Evolutionary conservation across 2,888 invertebrate species (phyloP).

Genomic region (Rhagonycha lutea): DNA sequence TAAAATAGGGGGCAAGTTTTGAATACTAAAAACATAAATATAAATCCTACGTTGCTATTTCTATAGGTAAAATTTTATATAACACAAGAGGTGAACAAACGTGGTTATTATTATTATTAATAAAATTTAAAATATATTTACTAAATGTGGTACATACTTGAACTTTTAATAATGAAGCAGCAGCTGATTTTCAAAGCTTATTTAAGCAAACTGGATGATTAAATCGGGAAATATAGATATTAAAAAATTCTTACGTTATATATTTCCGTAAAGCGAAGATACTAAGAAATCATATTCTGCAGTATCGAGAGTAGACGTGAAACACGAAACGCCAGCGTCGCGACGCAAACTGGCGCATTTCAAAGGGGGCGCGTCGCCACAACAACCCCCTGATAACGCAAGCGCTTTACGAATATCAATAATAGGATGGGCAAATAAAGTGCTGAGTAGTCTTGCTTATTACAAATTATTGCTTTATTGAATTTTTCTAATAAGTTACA

Average conservation of each 20-base stretch:
- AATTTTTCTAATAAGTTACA: constrained; percentile 21
- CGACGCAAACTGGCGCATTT: constrained; percentile 33
- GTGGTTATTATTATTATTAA: neutral
- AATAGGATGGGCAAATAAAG: constrained; percentile 33
- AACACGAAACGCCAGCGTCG: constrained; percentile 29
- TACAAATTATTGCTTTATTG: constrained; percentile 27
- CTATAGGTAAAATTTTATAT: neutral
- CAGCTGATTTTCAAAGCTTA: neutral
- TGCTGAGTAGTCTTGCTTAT: constrained; percentile 32
- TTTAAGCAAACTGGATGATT: neutral
- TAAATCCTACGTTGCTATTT: neutral
- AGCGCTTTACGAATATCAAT: constrained; percentile 32
- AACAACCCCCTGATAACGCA: constrained; percentile 29
- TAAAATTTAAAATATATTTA: neutral
- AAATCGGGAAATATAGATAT: neutral
- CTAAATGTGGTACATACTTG: neutral
- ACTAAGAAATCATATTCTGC: constrained; percentile 26
- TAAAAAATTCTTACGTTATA: constrained; percentile 17
- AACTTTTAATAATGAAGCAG: neutral
- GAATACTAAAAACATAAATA: neutral
- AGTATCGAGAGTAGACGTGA: constrained; percentile 1
- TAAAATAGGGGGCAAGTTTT: neutral
- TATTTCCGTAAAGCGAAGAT: constrained; percentile 10
- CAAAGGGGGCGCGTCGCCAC: constrained; percentile 31
- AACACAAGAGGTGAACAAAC: neutral